A percentile compares a stretch with the other conserved stretches of the same genome.
Conservation (phyloP, 2,113 vertebrate species). For the Nipponia nippon region DNA sequence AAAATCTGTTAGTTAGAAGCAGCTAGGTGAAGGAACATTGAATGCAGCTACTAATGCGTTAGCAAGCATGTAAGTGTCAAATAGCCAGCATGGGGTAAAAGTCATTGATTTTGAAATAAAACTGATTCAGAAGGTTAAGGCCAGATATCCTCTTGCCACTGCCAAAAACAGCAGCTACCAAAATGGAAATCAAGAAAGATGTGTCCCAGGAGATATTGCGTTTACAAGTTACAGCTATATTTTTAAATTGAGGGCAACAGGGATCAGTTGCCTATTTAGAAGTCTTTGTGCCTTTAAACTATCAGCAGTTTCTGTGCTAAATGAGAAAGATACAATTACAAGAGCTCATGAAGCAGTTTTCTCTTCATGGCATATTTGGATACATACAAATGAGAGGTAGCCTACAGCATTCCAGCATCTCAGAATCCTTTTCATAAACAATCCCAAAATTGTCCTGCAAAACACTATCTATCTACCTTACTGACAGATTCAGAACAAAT, state of each 20-base stretch:
- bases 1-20: not conserved
- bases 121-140: not conserved
- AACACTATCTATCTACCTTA: not conserved
- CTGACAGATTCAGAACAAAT: constrained; percentile 14
- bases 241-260: constrained; percentile 39
- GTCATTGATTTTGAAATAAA: constrained; percentile 7
- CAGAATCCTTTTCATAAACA: not conserved
- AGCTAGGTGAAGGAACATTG: not conserved
- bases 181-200: not conserved
- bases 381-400: not conserved
- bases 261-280: not conserved
- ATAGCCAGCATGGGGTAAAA: not conserved
- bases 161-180: not conserved
- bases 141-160: not conserved
- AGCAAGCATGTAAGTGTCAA: not conserved
- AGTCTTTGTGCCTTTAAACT: not conserved
- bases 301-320: constrained; percentile 5
- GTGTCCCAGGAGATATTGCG: not conserved
- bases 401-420: not conserved
- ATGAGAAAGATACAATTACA: not conserved
- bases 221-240: not conserved
- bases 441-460: not conserved
- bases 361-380: not conserved
- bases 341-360: not conserved
- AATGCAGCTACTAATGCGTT: not conserved